Conservation (phyloP, 2,113 vertebrate species). For the Ia io region DNA sequence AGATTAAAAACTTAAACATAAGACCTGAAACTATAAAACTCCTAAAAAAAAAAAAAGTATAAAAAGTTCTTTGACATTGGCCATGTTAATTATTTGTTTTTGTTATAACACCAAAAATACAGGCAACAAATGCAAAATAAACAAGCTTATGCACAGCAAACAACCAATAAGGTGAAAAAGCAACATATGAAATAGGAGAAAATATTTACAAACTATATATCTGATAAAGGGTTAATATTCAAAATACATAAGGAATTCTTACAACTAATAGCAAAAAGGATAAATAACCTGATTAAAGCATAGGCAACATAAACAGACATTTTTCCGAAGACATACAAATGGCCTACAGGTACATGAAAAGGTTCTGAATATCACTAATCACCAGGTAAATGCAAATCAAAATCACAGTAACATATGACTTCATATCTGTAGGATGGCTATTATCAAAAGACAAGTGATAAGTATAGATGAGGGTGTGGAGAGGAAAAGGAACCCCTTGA, state of each 20-base stretch:
- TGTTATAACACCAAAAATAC: not conserved
- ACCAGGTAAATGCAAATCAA: not conserved
- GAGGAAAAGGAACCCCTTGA: not conserved
- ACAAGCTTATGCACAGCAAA: not conserved
- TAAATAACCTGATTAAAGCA: not conserved
- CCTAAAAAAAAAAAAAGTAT: not conserved
- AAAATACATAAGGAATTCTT: not conserved
- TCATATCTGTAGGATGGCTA: not conserved
- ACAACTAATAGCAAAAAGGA: not conserved
- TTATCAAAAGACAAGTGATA: not conserved
- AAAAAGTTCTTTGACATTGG: not conserved
- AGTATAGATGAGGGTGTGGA: not conserved
- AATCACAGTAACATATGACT: not conserved
- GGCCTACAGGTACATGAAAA: not conserved
- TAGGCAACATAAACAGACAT: not conserved
- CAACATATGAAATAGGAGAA: not conserved
- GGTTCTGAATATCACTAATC: not conserved
- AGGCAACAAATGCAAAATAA: not conserved
- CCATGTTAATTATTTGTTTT: not conserved
- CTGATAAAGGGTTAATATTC: not conserved
- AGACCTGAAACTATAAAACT: not conserved
- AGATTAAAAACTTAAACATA: not conserved
- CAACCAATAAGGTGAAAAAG: not conserved
- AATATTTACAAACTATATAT: not conserved
- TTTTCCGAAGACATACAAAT: not conserved